phyloP scores from a whole-genome alignment of 2,797 vertebrate genomes.

The Neoniphon sammara region DNA sequence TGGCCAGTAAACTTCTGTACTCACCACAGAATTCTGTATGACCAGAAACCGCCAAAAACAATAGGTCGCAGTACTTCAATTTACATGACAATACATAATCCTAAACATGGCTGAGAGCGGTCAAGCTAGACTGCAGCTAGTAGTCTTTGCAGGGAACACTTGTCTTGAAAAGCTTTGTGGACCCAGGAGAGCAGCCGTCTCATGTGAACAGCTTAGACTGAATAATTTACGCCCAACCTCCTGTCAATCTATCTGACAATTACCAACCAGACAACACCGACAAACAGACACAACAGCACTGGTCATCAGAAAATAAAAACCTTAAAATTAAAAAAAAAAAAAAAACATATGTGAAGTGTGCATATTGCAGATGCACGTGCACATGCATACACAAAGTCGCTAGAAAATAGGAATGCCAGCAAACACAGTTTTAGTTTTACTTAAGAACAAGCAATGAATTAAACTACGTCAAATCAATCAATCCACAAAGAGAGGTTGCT shows the following conservation, averaged over 20 bases:
- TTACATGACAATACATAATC: constrained; percentile 7
- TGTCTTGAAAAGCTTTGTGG: constrained; percentile 18
- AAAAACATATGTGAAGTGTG: too few relatives aligned
- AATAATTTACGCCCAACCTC: constrained; percentile 77
- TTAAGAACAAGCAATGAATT: not conserved
- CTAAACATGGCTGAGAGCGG: not conserved
- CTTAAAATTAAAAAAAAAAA: not conserved
- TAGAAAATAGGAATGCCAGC: not conserved
- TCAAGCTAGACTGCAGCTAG: constrained; percentile 15
- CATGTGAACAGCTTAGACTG: constrained; percentile 68
- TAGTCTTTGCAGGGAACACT: constrained; percentile 17
- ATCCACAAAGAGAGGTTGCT: not conserved
- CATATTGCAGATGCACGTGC: not conserved
- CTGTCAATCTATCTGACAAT: constrained; percentile 54
- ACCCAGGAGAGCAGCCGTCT: constrained; percentile 53
- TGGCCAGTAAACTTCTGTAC: constrained; percentile 28
- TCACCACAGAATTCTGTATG: constrained; percentile 44
- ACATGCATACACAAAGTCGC: not conserved
- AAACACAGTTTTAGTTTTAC: constrained; percentile 13
- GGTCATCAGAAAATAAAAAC: not conserved
- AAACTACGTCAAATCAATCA: constrained; percentile 14
- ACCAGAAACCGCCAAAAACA: not conserved
- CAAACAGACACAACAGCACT: not conserved
- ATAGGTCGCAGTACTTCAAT: constrained; percentile 4
- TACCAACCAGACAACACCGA: not conserved